Percentiles rank a stretch among this genome's conserved stretches.
These are phyloP conservation scores for Spinus pinus DNA, from an alignment of 2,797 vertebrate species.

Conservation along the genomic window DNA sequence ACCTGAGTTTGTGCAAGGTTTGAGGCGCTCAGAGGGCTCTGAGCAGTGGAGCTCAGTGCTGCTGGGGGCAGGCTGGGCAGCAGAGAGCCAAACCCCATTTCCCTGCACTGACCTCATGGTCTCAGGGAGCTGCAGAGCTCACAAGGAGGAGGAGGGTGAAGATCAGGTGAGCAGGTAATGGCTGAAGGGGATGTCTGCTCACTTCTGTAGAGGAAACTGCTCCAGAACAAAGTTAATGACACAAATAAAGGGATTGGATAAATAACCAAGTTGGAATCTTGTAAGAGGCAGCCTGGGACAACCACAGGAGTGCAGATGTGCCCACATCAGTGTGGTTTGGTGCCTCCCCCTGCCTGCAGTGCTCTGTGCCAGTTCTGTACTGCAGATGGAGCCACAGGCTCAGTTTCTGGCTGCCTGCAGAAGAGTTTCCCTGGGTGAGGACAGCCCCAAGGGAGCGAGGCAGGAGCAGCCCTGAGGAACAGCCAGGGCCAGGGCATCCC, in stretches of 20 bases:
- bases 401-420: slow-evolving; percentile 4
- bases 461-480: neutral
- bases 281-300: neutral
- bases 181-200: neutral
- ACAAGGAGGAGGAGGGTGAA: neutral
- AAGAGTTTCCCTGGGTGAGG: neutral
- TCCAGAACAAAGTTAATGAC: neutral
- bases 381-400: slow-evolving; percentile 66
- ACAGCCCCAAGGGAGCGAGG: neutral
- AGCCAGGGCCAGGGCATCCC: neutral
- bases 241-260: neutral
- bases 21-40: neutral
- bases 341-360: neutral
- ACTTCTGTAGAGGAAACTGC: neutral
- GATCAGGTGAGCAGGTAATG: neutral
- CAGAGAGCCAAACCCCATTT: neutral
- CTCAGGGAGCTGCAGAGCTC: neutral
- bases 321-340: rapidly evolving
- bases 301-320: neutral
- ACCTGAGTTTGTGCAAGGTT: rapidly evolving
- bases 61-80: neutral
- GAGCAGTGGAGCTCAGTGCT: neutral
- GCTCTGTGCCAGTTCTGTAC: slow-evolving; percentile 4
- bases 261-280: neutral
- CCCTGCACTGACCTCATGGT: neutral